phyloP scores from a whole-genome alignment of 2,888 invertebrate species.

The Torymus texanus region DNA sequence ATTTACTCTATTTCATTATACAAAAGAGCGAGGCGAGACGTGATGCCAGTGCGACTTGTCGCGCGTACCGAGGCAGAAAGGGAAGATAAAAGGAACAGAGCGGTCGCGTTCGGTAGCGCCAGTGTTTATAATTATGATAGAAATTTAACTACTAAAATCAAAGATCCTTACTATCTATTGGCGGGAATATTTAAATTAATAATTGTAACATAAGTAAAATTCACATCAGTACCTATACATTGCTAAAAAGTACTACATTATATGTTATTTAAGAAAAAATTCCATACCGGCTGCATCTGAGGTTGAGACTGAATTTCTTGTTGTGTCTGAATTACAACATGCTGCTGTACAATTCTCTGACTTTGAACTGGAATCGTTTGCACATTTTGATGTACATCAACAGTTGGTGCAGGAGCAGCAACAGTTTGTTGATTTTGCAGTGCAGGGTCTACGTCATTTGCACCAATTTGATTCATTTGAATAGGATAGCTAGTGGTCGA shows the following conservation, averaged over 20 bases:
- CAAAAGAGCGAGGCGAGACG: too few relatives aligned
- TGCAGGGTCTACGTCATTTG: constrained; percentile 32
- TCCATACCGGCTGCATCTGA: constrained; percentile 56
- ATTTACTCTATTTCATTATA: too few relatives aligned
- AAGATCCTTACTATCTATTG: too few relatives aligned
- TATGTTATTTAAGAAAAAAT: background rate
- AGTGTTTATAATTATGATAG: too few relatives aligned
- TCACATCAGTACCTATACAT: background rate
- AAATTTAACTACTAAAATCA: too few relatives aligned
- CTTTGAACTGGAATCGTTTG: constrained; percentile 39
- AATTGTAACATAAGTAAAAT: too few relatives aligned
- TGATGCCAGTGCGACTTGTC: too few relatives aligned
- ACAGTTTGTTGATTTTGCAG: constrained; percentile 34
- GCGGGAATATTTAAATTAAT: too few relatives aligned
- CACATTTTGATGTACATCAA: constrained; percentile 42
- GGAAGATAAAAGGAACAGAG: too few relatives aligned
- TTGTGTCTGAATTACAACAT: constrained; percentile 46
- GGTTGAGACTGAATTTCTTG: constrained; percentile 47
- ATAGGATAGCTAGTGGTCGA: constrained; percentile 26
- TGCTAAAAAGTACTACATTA: background rate
- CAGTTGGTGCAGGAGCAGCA: constrained; percentile 5
- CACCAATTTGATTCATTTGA: constrained; percentile 27
- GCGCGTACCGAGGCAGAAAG: too few relatives aligned
- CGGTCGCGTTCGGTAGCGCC: too few relatives aligned
- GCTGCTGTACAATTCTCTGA: constrained; percentile 50